phyloP scores from a whole-genome alignment of 2,888 invertebrate species.

The Perizoma affinitatum region DNA sequence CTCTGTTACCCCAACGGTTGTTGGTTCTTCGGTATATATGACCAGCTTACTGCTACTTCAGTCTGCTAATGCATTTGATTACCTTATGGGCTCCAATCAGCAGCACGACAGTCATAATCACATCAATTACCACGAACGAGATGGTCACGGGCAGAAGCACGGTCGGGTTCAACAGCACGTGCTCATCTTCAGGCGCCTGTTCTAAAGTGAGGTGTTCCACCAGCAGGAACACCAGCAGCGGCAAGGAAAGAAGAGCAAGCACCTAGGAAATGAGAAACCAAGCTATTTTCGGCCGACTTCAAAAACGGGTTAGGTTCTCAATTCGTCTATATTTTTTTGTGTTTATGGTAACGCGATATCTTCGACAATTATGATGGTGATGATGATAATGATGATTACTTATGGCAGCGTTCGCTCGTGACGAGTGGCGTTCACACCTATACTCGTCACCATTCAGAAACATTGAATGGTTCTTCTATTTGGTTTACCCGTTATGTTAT shows the following conservation, averaged over 20 bases:
- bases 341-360: too few species aligned
- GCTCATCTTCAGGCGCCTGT: slow-evolving; percentile 34
- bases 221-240: slow-evolving; percentile 57
- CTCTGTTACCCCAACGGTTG: too few species aligned
- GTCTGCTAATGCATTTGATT: background rate
- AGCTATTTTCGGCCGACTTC: background rate
- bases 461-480: too few species aligned
- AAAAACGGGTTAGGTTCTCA: background rate
- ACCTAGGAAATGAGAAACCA: slow-evolving; percentile 49
- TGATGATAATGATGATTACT: too few species aligned
- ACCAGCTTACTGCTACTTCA: too few species aligned
- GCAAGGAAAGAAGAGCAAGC: slow-evolving; percentile 56
- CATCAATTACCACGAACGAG: slow-evolving; percentile 50
- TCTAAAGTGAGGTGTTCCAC: slow-evolving; percentile 51
- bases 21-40: too few species aligned
- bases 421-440: too few species aligned
- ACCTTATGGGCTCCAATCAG: slow-evolving; percentile 63
- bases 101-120: slow-evolving; percentile 54
- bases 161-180: slow-evolving; percentile 39
- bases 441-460: too few species aligned
- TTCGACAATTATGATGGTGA: too few species aligned
- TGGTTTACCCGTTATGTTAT: too few species aligned
- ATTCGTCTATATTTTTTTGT: too few species aligned
- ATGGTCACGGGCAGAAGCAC: slow-evolving; percentile 57
- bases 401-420: too few species aligned